These are phyloP conservation scores for Porites rus DNA, from an alignment of 92 coral and sea anemone species.

Conservation along the genomic window DNA sequence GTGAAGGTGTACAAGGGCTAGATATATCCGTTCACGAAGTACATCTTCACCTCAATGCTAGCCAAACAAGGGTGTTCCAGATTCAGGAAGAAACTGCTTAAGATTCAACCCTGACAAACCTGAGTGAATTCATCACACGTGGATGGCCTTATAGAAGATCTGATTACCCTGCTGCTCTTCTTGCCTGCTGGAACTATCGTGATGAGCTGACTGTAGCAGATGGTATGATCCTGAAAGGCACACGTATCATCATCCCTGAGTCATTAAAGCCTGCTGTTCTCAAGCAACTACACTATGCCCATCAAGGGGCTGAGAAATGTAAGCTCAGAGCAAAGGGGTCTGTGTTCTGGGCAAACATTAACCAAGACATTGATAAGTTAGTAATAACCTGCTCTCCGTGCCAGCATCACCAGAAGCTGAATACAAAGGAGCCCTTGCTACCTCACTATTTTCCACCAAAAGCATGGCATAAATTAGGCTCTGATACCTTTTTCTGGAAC, in stretches of 20 bases:
- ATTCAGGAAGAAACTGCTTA: conserved; percentile 49
- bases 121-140: conserved; percentile 40
- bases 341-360: not conserved
- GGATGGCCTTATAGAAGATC: conserved; percentile 75
- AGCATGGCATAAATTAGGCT: conserved; percentile 66
- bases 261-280: conserved; percentile 47
- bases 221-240: conserved; percentile 60
- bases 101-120: conserved; percentile 34
- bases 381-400: conserved; percentile 58
- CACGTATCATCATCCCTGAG: conserved; percentile 45
- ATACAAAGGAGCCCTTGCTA: no score
- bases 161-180: conserved; percentile 65
- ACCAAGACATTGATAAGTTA: conserved; percentile 52
- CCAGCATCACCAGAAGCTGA: conserved; percentile 12
- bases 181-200: conserved; percentile 61
- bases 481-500: conserved; percentile 61
- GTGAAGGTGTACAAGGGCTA: conserved; percentile 39
- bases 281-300: conserved; percentile 51
- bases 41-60: conserved; percentile 64
- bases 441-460: not conserved
- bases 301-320: conserved; percentile 31
- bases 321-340: conserved; percentile 13
- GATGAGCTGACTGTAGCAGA: conserved; percentile 14
- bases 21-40: conserved; percentile 65
- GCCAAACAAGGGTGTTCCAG: conserved; percentile 55